Conservation (phyloP, 2,113 vertebrate species). For the Halcyon senegalensis region DNA sequence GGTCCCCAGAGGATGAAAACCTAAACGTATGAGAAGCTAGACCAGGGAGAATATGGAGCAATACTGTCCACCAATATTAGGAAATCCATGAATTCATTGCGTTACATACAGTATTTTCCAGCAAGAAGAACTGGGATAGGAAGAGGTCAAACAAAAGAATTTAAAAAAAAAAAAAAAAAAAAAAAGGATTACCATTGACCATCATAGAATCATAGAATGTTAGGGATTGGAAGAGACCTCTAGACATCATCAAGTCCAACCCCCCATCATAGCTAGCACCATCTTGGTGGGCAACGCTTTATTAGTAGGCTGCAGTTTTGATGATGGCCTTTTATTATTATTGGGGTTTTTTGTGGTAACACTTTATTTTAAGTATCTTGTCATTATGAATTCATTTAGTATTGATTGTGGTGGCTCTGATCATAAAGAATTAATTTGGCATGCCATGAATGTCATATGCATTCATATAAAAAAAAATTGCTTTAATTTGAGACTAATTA, state of each 20-base stretch:
- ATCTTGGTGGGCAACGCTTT: slow-evolving; percentile 61
- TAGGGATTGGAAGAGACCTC: too few relatives aligned
- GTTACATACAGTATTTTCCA: not conserved
- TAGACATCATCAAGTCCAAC: too few relatives aligned
- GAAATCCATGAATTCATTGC: not conserved
- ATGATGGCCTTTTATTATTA: slow-evolving; percentile 49
- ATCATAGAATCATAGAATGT: not conserved
- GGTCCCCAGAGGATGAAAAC: not conserved
- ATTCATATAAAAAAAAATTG: slow-evolving; percentile 69
- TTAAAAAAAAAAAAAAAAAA: not conserved
- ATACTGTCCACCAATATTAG: not conserved
- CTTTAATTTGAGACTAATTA: slow-evolving; percentile 78
- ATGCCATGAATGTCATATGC: slow-evolving; percentile 63
- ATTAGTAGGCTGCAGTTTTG: slow-evolving; percentile 60
- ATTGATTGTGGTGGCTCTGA: slow-evolving; percentile 75
- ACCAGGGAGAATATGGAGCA: not conserved
- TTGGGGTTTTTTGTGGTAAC: slow-evolving; percentile 63
- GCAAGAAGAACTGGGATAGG: not conserved
- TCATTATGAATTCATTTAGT: slow-evolving; percentile 81
- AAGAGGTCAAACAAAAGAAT: not conserved
- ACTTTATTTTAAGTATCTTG: slow-evolving; percentile 79
- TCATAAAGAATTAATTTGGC: slow-evolving; percentile 83
- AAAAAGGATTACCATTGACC: slow-evolving; percentile 1
- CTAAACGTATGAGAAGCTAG: not conserved
- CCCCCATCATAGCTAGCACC: not conserved